These are phyloP conservation scores for Amorpha juglandis DNA, from an alignment of 2,888 invertebrate species.

Conservation along the genomic window DNA sequence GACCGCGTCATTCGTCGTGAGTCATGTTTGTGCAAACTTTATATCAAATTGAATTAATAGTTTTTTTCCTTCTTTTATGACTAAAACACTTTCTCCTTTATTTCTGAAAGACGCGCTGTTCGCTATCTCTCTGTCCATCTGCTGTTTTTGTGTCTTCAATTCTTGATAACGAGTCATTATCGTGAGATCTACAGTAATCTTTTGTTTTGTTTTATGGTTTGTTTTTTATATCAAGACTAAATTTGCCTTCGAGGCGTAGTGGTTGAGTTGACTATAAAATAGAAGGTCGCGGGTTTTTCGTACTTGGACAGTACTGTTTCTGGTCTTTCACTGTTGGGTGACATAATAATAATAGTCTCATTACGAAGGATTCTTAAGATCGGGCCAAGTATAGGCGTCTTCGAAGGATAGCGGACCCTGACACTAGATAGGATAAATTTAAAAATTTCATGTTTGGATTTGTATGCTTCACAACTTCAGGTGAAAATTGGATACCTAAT, in stretches of 20 bases:
- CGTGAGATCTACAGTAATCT: not conserved
- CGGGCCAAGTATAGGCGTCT: no score
- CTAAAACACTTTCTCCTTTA: slow-evolving; percentile 21
- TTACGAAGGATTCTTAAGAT: no score
- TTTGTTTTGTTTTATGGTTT: not conserved
- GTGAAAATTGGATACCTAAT: no score
- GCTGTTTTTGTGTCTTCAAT: not conserved
- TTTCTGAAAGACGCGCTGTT: not conserved
- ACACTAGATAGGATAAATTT: not conserved
- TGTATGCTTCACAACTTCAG: no score
- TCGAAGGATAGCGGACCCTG: no score
- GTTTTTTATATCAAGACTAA: not conserved
- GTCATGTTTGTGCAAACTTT: slow-evolving; percentile 25
- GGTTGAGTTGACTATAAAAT: no score
- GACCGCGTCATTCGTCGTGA: slow-evolving; percentile 24
- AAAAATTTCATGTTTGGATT: not conserved
- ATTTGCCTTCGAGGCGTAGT: no score
- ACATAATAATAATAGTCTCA: no score
- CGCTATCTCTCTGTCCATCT: slow-evolving; percentile 5
- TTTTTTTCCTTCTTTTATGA: slow-evolving; percentile 14
- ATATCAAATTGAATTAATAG: slow-evolving; percentile 19
- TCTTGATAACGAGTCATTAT: slow-evolving; percentile 8
- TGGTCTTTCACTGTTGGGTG: no score
- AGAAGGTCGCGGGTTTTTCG: no score
- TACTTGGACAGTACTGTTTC: no score